Evolutionary conservation across 2,797 vertebrate genomes (phyloP), one percentile per base, ranked within the genome.

Genomic region (Furcifer pardalis): DNA sequence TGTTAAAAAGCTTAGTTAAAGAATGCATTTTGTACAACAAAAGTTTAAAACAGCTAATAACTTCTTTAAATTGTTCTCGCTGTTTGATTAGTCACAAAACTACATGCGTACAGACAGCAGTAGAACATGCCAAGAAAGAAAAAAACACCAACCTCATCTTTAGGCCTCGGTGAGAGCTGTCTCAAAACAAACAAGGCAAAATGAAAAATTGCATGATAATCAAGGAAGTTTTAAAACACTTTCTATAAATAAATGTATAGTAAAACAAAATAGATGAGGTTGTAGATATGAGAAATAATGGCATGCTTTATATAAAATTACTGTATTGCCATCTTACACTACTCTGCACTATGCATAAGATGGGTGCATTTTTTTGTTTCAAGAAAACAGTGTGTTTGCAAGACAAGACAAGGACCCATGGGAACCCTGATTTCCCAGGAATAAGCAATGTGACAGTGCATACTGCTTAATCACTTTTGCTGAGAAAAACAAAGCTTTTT

Each of bases 31-130:
- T 80, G 37, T n/a, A 62, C 82, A 40, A 62, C 59, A 10, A 89
- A 85, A 17, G 81, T 76, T 73, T 79, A 60, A 52, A 83, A 62
- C 40, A 44, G 74, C 0, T 0, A 74, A 78, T 66, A 72, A 7
- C 1, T 0, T 0, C 77, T 23, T 25, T 85, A 65, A 65, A 84
- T 62, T 56, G 52, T 68, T 49, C 46, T 75, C n/a, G n/a, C 46
- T 89, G 6, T 87, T 89, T 40, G 37, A 80, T 88, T 75, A 40
- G 87, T 49, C 86, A 87, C 65, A 86, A 87, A 91, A 88, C 84
- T 71, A 87, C 77, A 89, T 89, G 92, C 89, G 88, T 68, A 91
- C 25, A 91, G 87, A 92, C 80, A 81, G 87, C 72, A 92, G 90
- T 1, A 91, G 73, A 90, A 72, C 73, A 93, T 88, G 91, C 88